Evolutionary conservation across 2,888 invertebrate genomes (phyloP), one percentile per base, ranked within the genome.

Genomic region (Arge pagana): DNA sequence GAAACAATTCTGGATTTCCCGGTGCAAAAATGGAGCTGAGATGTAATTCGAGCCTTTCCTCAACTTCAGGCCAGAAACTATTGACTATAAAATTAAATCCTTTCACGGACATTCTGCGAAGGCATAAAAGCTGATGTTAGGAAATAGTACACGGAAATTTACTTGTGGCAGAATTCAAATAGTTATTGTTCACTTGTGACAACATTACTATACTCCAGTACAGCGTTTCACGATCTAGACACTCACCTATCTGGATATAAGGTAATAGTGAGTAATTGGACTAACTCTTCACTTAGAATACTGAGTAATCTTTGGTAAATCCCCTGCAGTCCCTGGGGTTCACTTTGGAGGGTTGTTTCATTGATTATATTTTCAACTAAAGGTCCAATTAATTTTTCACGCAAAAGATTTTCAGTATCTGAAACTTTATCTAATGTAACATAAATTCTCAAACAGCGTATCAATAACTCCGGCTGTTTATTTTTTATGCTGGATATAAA

Each of bases 1-100:
- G 91, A 76, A 96, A 96, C 53, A 87, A 79, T 70, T 93, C 87
- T 0, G 95, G 94, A 79, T 96, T 93, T 50, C 95, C 96, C 10
- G 95, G 93, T 2, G 93, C 92, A 79, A 93, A 95, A 65, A 96
- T 90, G 6, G 89, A 86, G 10, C 88, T 83, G 68, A 92, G 82
- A 72, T 90, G 85, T n/a, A 88, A 84, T 67, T 91, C 86, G 56
- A 93, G 81, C 50, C 89, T 85, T 74, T 85, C 86, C 66, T 93
- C 92, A 30, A 91, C 84, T 80, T 93, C 87, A 11, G 86, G 84
- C 94, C 94, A 95, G 71, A 88, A 91, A 70, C 94, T 89, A 72
- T 93, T 88, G 0, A 93, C 85, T 61, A 94, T 72, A 71, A 92
- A 90, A 71, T 90, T 86, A 66, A 86, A 90, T 0, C 86, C 87